Percentiles rank a stretch among this genome's conserved stretches.
Evolutionary conservation across 2,113 vertebrate genomes (phyloP).

Genomic region (Sterrhoptilus dennistouni): DNA sequence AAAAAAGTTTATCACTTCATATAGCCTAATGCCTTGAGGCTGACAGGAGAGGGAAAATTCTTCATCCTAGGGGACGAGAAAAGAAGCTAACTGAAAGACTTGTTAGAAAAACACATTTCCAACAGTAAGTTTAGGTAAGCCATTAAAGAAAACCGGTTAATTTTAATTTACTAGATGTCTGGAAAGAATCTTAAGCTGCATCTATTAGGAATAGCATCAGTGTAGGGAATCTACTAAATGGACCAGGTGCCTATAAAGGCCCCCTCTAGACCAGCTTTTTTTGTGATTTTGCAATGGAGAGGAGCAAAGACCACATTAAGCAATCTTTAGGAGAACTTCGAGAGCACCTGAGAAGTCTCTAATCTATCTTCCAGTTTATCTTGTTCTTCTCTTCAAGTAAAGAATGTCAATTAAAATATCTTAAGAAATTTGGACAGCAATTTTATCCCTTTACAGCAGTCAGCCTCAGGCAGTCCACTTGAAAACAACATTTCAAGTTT

Average conservation of each 20-base stretch:
- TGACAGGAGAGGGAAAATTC: neutral
- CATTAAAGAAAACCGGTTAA: neutral
- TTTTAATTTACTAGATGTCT: neutral
- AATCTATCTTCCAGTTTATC: slow-evolving; percentile 6
- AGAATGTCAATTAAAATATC: slow-evolving; percentile 1
- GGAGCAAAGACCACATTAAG: neutral
- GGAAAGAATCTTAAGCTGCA: neutral
- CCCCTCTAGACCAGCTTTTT: neutral
- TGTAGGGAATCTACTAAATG: neutral
- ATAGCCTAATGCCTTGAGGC: neutral
- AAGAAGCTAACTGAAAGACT: neutral
- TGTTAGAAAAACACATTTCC: neutral
- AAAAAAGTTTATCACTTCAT: neutral
- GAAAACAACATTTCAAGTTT: neutral
- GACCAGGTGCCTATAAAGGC: neutral
- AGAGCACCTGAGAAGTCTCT: neutral
- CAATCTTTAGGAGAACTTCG: neutral
- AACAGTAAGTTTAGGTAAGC: neutral
- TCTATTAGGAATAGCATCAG: neutral
- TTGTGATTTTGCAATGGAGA: neutral
- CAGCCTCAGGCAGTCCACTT: neutral
- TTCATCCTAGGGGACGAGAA: neutral
- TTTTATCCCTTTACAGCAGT: neutral
- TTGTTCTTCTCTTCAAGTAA: neutral
- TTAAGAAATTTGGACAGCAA: neutral